phyloP scores from a whole-genome alignment of 2,797 vertebrate genomes.

The Coregonus ussuriensis region DNA sequence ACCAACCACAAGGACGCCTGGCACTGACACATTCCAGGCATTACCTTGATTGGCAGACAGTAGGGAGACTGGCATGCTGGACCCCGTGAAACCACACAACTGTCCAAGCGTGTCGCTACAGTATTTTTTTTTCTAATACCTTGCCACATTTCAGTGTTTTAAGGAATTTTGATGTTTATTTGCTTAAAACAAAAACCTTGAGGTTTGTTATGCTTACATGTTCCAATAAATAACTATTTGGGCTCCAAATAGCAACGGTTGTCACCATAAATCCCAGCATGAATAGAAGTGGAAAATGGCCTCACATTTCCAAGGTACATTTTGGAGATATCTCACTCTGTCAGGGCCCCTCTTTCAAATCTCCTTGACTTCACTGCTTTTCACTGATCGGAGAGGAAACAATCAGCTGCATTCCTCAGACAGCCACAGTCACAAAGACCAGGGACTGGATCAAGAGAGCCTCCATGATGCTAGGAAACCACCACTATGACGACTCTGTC shows the following conservation, averaged over 20 bases:
- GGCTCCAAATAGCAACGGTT: constrained; percentile 71
- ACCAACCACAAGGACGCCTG: too few relatives aligned
- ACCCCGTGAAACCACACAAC: too few relatives aligned
- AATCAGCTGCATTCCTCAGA: constrained; percentile 27
- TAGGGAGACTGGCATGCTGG: too few relatives aligned
- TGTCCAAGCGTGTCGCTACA: too few relatives aligned
- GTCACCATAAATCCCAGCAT: constrained; percentile 73
- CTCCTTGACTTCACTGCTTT: constrained; percentile 14
- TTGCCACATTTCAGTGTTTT: constrained; percentile 71
- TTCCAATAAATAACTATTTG: constrained; percentile 60
- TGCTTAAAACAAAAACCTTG: constrained; percentile 68
- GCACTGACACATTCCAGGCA: too few relatives aligned
- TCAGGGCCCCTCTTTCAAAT: constrained; percentile 1
- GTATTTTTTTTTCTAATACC: constrained; percentile 66
- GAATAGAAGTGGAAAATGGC: constrained; percentile 66
- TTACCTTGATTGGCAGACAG: too few relatives aligned
- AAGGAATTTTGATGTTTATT: constrained; percentile 71
- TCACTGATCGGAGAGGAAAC: constrained; percentile 24
- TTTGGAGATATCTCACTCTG: constrained; percentile 41
- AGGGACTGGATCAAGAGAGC: constrained; percentile 2
- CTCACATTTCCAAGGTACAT: constrained; percentile 51
- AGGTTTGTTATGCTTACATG: constrained; percentile 75
- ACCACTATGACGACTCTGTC: not conserved
- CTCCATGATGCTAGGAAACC: not conserved
- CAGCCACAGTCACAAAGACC: constrained; percentile 2